Evolutionary conservation across 2,888 invertebrate species (phyloP), one percentile per base, ranked within the genome.

Genomic region (Helicoverpa assulta): DNA sequence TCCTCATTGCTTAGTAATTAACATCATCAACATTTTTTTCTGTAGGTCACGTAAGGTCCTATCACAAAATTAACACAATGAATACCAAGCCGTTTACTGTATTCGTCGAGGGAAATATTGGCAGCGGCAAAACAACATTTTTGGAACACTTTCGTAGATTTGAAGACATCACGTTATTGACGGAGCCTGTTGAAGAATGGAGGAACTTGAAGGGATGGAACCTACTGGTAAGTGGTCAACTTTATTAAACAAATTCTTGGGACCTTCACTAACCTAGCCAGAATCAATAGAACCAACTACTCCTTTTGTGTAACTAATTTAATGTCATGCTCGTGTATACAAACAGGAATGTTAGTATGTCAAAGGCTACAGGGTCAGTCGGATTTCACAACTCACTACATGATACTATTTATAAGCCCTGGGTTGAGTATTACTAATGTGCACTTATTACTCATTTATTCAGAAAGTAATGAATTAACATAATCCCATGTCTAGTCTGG

Each of bases 91-190:
- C 98, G 0, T 98, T 98, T 87, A 98, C 98, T 0, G 98, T 99
- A 26, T 96, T 98, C 52, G 97, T 99, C 43, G 98, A 99, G 89
- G 98, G 98, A 33, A 99, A 99, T 90, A 98, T 99, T 86, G 98
- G 98, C 33, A 97, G 98, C 88, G 98, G 98, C 0, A 99, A 99
- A 95, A 98, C 98, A 1, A 98, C 98, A 8, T 98, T 98, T 90
- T 91, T 99, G 18, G 97, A 98, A 87, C 97, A 98, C 94, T 98
- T 98, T 89, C 96, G 97, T 63, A 96, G 97, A 85, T 97, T 97
- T 87, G 96, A 97, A 58, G 97, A 98, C 83, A 96, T 98, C 33
- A 96, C 97, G 40, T 88, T 96, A 57, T 84, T 97, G 57, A 96
- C 97, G 1, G 99, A 99, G 90, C 99, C 99, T 0, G 98, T 98